A percentile compares a stretch with the other conserved stretches of the same genome.
Conservation (phyloP, 2,888 invertebrate species). For the Acronicta aceris region DNA sequence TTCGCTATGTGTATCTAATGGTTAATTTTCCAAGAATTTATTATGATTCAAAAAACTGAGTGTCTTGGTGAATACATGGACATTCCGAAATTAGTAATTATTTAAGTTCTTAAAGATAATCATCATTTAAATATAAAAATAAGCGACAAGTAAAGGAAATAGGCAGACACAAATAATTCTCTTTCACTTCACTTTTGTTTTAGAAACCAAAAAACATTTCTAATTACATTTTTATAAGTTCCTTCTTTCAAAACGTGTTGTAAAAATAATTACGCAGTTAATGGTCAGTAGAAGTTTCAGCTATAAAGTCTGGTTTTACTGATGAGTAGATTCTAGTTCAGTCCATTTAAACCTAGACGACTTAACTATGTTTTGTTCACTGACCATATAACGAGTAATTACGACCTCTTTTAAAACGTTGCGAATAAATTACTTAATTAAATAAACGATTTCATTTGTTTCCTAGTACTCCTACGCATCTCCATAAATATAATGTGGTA, state of each 20-base stretch:
- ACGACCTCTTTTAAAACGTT: slow-evolving; percentile 5
- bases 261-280: no score
- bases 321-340: slow-evolving; percentile 8
- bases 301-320: slow-evolving; percentile 22
- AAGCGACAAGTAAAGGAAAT: no score
- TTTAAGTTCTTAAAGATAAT: no score
- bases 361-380: slow-evolving; percentile 19
- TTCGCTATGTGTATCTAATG: background rate
- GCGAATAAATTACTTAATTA: slow-evolving; percentile 23
- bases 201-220: no score
- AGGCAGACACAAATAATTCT: no score
- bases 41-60: slow-evolving; percentile 20
- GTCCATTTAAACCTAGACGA: slow-evolving; percentile 13
- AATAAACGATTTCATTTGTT: slow-evolving; percentile 14
- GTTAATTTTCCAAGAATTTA: slow-evolving; percentile 25
- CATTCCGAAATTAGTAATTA: no score
- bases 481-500: slow-evolving; percentile 8
- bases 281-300: background rate
- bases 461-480: slow-evolving; percentile 33
- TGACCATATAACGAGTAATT: slow-evolving; percentile 16
- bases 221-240: no score
- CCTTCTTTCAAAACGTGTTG: no score
- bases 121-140: no score
- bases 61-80: no score
- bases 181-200: no score